These are phyloP conservation scores for Monopterus albus DNA, from an alignment of 2,113 vertebrate genomes.

Conservation along the genomic window DNA sequence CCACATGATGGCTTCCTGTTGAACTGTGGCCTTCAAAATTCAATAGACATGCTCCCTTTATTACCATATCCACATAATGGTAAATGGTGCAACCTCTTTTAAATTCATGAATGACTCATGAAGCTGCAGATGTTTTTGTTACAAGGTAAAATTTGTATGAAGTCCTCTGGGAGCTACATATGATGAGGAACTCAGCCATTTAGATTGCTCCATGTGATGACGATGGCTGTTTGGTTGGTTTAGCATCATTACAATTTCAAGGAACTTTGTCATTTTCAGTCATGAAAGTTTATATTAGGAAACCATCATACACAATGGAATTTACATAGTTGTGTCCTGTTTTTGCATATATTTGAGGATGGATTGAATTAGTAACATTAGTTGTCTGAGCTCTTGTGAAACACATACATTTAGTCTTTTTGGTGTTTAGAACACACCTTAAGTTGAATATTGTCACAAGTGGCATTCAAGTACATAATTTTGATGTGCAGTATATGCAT, in stretches of 20 bases:
- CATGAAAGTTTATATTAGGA: neutral
- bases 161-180: neutral
- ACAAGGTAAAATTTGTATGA: conserved; percentile 8
- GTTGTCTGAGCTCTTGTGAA: too few relatives aligned
- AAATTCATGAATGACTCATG: conserved; percentile 52
- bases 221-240: neutral
- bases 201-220: neutral
- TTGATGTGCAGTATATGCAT: too few relatives aligned
- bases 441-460: too few relatives aligned
- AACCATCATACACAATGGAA: neutral
- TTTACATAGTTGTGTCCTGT: neutral
- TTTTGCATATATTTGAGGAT: too few relatives aligned
- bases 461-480: too few relatives aligned
- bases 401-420: too few relatives aligned
- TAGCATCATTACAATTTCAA: neutral
- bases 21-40: conserved; percentile 36
- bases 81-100: conserved; percentile 9
- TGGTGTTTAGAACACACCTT: too few relatives aligned
- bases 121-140: conserved; percentile 12
- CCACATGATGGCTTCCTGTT: neutral
- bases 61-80: conserved; percentile 14
- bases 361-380: too few relatives aligned
- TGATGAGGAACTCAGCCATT: neutral
- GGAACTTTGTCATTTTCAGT: neutral
- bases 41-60: neutral